Percentiles rank a stretch among this genome's conserved stretches.
Evolutionary conservation across 2,888 invertebrate genomes (phyloP).

Genomic region (Leptinotarsa tumamoca): DNA sequence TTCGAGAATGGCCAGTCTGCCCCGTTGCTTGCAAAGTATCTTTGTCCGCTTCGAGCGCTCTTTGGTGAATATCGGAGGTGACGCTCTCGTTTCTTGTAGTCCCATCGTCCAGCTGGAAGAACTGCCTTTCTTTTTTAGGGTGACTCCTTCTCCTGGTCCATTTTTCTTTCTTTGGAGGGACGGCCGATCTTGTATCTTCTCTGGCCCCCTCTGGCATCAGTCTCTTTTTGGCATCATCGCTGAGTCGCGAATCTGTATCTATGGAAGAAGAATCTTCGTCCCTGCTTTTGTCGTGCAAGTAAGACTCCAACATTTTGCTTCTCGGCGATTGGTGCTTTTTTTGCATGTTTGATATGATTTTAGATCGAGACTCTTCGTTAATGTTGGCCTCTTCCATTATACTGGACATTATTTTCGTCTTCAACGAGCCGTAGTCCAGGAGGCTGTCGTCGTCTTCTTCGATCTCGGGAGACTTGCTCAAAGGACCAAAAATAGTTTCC

Average conservation of each 20-base stretch:
- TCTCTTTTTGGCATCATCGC: constrained; percentile 5
- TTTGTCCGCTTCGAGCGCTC: not conserved
- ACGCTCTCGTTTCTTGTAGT: not conserved
- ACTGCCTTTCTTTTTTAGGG: constrained; percentile 40
- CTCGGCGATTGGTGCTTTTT: constrained; percentile 25
- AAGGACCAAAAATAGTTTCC: constrained; percentile 18
- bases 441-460: constrained; percentile 17
- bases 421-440: constrained; percentile 41
- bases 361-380: constrained; percentile 38
- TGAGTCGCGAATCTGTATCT: not conserved
- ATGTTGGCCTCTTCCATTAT: constrained; percentile 50
- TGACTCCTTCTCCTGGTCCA: constrained; percentile 46
- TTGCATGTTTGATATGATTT: constrained; percentile 39
- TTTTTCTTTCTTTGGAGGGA: constrained; percentile 46
- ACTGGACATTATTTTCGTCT: constrained; percentile 60
- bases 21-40: not conserved
- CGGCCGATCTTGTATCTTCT: constrained; percentile 21
- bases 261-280: not conserved
- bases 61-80: not conserved
- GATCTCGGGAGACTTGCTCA: constrained; percentile 11
- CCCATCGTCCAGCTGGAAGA: constrained; percentile 13
- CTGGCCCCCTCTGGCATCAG: constrained; percentile 1
- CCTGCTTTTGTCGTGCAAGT: constrained; percentile 14
- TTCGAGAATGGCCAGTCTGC: not conserved
- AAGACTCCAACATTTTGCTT: constrained; percentile 30